Conservation (phyloP, 2,888 invertebrate genomes). For the Epicampocera succincta region DNA sequence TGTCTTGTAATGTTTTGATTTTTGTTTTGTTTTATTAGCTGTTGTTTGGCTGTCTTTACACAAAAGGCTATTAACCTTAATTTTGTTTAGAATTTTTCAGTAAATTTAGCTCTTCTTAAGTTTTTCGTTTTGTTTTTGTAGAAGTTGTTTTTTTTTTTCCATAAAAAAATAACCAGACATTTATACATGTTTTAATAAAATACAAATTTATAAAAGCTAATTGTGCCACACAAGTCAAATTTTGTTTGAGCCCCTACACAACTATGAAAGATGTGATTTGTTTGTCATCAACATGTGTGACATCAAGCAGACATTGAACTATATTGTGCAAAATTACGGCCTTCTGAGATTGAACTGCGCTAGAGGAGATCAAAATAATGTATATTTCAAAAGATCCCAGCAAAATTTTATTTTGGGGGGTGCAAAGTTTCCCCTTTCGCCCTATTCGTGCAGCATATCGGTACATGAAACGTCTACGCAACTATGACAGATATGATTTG, state of each 20-base stretch:
- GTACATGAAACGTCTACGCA: too few species aligned
- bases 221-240: slow-evolving; percentile 62
- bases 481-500: too few species aligned
- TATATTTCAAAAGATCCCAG: too few species aligned
- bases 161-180: slow-evolving; percentile 17
- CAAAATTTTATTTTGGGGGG: too few species aligned
- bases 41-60: neutral
- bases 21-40: slow-evolving; percentile 11
- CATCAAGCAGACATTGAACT: too few species aligned
- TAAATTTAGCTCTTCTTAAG: slow-evolving; percentile 37
- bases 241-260: slow-evolving; percentile 3
- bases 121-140: slow-evolving; percentile 18
- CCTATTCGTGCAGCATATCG: too few species aligned
- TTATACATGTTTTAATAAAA: slow-evolving; percentile 32
- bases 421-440: too few species aligned
- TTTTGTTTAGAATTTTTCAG: slow-evolving; percentile 46
- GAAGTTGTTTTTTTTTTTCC: neutral
- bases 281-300: neutral
- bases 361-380: too few species aligned
- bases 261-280: neutral
- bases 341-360: too few species aligned
- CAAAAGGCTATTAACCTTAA: slow-evolving; percentile 61
- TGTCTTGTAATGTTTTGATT: slow-evolving; percentile 28
- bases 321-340: too few species aligned
- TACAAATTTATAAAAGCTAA: slow-evolving; percentile 52